A percentile compares a stretch with the other conserved stretches of the same genome.
Conservation (phyloP, 2,797 vertebrate species). For the Numenius phaeopus region DNA sequence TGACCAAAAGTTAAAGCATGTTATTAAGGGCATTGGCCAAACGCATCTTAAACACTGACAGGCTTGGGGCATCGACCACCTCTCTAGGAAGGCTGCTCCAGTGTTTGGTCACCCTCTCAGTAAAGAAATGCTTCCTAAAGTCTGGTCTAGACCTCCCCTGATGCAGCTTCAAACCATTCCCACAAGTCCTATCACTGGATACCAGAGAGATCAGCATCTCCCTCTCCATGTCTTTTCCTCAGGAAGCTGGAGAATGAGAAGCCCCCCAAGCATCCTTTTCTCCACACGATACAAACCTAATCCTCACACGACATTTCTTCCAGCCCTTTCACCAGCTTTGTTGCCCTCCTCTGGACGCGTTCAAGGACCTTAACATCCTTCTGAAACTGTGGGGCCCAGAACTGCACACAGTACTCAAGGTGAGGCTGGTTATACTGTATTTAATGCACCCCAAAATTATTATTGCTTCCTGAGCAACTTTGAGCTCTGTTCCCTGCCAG, state of each 20-base stretch:
- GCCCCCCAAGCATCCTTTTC: not conserved
- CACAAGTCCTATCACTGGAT: rapidly evolving
- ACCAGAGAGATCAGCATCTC: not conserved
- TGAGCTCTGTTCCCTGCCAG: not conserved
- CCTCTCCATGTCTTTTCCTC: not conserved
- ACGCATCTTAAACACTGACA: not conserved
- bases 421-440: not conserved
- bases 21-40: not conserved
- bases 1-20: not conserved
- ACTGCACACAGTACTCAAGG: not conserved
- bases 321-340: not conserved
- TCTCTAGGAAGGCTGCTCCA: not conserved
- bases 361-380: not conserved
- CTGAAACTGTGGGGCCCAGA: not conserved
- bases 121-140: not conserved
- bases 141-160: not conserved
- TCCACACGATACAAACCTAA: not conserved
- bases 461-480: not conserved
- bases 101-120: not conserved
- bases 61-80: rapidly evolving
- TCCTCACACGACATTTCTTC: not conserved
- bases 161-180: not conserved
- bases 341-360: not conserved
- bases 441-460: not conserved
- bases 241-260: not conserved